These are phyloP conservation scores for Aleiodes alternator DNA, from an alignment of 2,888 invertebrate genomes.

Conservation along the genomic window DNA sequence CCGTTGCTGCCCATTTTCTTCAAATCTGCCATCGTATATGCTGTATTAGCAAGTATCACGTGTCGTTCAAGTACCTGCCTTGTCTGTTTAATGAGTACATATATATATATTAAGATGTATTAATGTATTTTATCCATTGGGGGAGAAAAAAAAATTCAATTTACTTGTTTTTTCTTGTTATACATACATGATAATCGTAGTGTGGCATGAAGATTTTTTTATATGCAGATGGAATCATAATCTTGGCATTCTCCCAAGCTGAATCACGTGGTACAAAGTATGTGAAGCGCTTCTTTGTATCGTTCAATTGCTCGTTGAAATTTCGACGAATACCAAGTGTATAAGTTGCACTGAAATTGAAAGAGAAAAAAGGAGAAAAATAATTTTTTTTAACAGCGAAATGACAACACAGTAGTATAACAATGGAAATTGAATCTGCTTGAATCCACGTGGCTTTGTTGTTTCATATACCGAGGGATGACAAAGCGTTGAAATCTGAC, in stretches of 20 bases:
- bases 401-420: not conserved
- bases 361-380: constrained; percentile 21
- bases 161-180: constrained; percentile 6
- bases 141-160: not conserved
- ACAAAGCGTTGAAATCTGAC: constrained; percentile 21
- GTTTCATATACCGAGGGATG: constrained; percentile 6
- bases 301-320: constrained; percentile 87
- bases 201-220: constrained; percentile 90
- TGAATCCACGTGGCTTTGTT: not conserved
- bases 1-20: constrained; percentile 82
- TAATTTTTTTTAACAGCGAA: not conserved
- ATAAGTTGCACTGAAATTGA: constrained; percentile 83
- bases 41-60: constrained; percentile 86
- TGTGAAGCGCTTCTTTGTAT: constrained; percentile 87
- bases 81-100: constrained; percentile 78
- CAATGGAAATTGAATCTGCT: constrained; percentile 21
- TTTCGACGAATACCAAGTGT: constrained; percentile 84
- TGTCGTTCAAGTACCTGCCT: constrained; percentile 91
- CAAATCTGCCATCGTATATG: constrained; percentile 89
- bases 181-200: constrained; percentile 86
- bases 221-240: constrained; percentile 86
- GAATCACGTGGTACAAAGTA: constrained; percentile 94
- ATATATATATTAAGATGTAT: constrained; percentile 13
- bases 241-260: constrained; percentile 89
- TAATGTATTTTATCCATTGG: not conserved